Evolutionary conservation across 2,888 invertebrate genomes (phyloP).

Genomic region (Mylabris sibirica): DNA sequence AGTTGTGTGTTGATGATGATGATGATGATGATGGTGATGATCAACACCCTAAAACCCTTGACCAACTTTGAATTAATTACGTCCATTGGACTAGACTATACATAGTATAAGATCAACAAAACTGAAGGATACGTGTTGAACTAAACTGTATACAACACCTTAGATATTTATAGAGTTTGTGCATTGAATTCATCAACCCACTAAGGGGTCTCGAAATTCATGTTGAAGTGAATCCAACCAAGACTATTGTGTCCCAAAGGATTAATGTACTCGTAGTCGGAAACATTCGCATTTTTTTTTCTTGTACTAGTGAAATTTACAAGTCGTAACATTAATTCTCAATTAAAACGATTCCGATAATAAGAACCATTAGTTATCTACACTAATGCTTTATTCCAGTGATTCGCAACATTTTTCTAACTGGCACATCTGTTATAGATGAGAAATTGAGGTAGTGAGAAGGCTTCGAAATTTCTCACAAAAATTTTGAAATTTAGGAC

Average conservation of each 20-base stretch:
- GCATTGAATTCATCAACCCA: not conserved
- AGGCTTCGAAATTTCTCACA: too few species aligned
- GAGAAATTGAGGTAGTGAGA: too few species aligned
- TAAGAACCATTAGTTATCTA: not conserved
- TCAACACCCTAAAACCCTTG: slow-evolving; percentile 14
- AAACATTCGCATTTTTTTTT: not conserved
- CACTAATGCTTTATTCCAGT: not conserved
- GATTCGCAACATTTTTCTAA: too few species aligned
- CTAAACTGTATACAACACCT: not conserved
- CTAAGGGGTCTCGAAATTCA: not conserved
- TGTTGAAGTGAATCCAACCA: not conserved
- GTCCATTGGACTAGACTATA: not conserved
- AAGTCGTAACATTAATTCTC: not conserved
- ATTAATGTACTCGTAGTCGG: not conserved
- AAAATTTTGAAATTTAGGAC: too few species aligned
- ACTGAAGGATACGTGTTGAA: not conserved
- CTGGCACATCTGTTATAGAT: too few species aligned
- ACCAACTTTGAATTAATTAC: slow-evolving; percentile 13
- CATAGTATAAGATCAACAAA: not conserved
- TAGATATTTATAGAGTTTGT: not conserved
- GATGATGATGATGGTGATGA: slow-evolving; percentile 15
- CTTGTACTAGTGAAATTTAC: not conserved
- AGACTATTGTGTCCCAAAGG: not conserved
- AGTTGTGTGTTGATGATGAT: not conserved
- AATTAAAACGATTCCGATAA: not conserved